Evolutionary conservation across 1,140 invertebrate genomes (phyloP).

Genomic region (Diabrotica undecimpunctata): DNA sequence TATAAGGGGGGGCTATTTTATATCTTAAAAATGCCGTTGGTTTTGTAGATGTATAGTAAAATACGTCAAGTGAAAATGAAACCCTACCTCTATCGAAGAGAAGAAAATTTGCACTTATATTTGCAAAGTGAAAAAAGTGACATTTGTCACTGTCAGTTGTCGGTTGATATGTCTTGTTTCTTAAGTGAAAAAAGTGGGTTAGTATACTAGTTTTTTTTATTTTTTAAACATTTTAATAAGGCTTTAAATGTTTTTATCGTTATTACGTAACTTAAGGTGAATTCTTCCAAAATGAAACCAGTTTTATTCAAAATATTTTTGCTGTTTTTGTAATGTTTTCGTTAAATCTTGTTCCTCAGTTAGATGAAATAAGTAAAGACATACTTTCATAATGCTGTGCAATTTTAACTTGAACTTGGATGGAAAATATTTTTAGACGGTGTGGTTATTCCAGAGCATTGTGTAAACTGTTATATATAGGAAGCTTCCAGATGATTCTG

Average conservation of each 20-base stretch:
- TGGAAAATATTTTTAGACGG: conserved; percentile 1
- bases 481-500: not conserved
- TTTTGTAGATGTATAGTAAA: too few relatives aligned
- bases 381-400: conserved; percentile 2
- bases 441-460: not conserved
- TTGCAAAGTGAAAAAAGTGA: too few relatives aligned
- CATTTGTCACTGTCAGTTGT: not conserved
- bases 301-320: not conserved
- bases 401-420: not conserved
- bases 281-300: not conserved
- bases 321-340: not conserved
- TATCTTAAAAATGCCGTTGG: too few relatives aligned
- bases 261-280: not conserved
- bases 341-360: not conserved
- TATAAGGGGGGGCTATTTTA: too few relatives aligned
- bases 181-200: not conserved
- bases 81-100: too few relatives aligned
- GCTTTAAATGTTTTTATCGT: not conserved
- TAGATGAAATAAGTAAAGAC: not conserved
- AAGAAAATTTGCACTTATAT: too few relatives aligned
- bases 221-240: not conserved
- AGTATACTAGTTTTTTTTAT: not conserved
- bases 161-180: not conserved
- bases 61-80: too few relatives aligned
- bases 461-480: not conserved